phyloP scores from a whole-genome alignment of 2,797 vertebrate genomes.

The Dendrocincla fuliginosa region DNA sequence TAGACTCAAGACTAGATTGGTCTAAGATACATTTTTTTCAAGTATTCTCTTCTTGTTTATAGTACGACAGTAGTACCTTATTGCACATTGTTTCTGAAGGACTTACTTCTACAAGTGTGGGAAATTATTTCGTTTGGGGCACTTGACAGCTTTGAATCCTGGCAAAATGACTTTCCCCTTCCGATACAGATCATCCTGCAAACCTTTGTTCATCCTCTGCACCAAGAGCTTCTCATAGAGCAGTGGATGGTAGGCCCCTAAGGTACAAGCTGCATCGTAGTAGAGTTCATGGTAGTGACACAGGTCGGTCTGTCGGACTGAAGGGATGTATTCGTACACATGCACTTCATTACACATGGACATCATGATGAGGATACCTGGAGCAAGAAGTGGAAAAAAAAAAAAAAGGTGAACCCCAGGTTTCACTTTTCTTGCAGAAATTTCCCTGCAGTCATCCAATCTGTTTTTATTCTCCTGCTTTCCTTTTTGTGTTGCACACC shows the following conservation, averaged over 20 bases:
- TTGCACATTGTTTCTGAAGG: conserved; percentile 76
- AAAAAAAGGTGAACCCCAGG: not conserved
- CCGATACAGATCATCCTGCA: conserved; percentile 83
- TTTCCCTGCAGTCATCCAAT: not conserved
- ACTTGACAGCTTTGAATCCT: conserved; percentile 86
- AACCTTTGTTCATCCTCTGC: conserved; percentile 89
- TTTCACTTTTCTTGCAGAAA: not conserved
- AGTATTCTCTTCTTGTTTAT: conserved; percentile 74
- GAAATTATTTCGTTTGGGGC: conserved; percentile 60
- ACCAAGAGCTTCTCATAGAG: conserved; percentile 96
- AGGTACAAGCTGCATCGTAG: conserved; percentile 92
- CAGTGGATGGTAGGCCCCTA: conserved; percentile 96
- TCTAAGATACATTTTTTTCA: conserved; percentile 75
- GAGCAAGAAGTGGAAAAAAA: not conserved
- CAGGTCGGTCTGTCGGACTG: conserved; percentile 91
- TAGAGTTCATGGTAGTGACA: conserved; percentile 98
- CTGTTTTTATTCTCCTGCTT: not conserved
- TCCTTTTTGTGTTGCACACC: not conserved
- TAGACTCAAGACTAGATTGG: conserved; percentile 67
- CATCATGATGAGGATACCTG: conserved; percentile 98
- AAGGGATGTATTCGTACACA: conserved; percentile 96
- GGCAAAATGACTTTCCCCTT: conserved; percentile 92
- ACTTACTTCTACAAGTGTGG: conserved; percentile 46
- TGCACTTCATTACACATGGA: conserved; percentile 91
- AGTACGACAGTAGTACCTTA: conserved; percentile 79